These are phyloP conservation scores for Lutra lutra DNA, from an alignment of 2,797 vertebrate species.

Conservation along the genomic window DNA sequence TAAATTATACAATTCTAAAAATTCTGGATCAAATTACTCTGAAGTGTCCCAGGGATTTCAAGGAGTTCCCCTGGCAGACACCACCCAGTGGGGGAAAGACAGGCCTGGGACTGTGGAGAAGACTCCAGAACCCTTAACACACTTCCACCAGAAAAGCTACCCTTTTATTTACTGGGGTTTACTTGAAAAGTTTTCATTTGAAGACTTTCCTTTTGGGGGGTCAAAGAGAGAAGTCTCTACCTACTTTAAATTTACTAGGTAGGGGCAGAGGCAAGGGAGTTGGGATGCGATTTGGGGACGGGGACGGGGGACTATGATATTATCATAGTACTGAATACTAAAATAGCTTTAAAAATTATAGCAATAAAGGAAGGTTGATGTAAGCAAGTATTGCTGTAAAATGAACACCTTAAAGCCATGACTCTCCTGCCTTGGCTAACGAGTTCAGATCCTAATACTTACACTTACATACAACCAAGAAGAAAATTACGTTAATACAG, in stretches of 20 bases:
- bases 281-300: neutral
- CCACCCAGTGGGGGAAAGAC: neutral
- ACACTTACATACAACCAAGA: neutral
- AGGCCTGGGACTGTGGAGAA: neutral
- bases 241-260: neutral
- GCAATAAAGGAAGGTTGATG: neutral
- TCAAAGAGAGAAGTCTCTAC: neutral
- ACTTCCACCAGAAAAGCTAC: neutral
- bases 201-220: neutral
- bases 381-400: neutral
- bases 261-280: neutral
- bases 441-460: neutral
- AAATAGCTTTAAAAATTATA: neutral
- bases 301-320: neutral
- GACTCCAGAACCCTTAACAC: neutral
- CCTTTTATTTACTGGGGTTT: neutral
- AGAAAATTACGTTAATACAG: neutral
- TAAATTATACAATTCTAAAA: neutral
- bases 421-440: neutral
- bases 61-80: neutral
- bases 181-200: neutral
- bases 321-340: neutral
- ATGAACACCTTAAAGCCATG: neutral
- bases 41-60: neutral
- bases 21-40: neutral